Percentiles rank a stretch among this genome's conserved stretches.
phyloP scores from a whole-genome alignment of 2,888 invertebrate genomes.

The Strigamia crassipes region DNA sequence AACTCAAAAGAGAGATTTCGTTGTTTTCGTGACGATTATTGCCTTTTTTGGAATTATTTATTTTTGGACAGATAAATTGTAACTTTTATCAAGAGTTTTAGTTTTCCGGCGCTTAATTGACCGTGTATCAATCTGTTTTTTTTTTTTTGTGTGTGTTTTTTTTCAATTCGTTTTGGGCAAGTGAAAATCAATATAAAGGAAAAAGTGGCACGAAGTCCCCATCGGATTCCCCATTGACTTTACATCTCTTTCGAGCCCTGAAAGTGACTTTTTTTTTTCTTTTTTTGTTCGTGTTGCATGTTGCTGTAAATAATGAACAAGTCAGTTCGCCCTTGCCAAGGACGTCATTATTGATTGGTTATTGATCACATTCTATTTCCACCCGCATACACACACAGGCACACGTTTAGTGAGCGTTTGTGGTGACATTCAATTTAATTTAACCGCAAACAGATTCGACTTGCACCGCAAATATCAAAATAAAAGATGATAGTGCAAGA shows the following conservation, averaged over 20 bases:
- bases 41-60: too few species aligned
- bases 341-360: constrained; percentile 36
- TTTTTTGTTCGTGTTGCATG: neutral
- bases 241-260: neutral
- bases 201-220: neutral
- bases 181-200: neutral
- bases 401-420: constrained; percentile 5
- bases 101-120: too few species aligned
- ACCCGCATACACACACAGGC: neutral
- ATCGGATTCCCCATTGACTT: neutral
- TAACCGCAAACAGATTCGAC: constrained; percentile 39
- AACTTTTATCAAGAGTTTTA: too few species aligned
- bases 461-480: constrained; percentile 15
- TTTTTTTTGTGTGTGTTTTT: neutral
- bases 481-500: neutral
- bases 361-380: constrained; percentile 22
- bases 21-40: too few species aligned
- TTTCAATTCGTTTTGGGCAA: neutral
- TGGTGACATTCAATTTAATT: constrained; percentile 37
- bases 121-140: neutral
- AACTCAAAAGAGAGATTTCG: too few species aligned
- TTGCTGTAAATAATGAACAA: constrained; percentile 4
- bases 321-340: constrained; percentile 21
- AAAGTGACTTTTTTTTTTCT: neutral
- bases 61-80: too few species aligned